Evolutionary conservation across 1,140 invertebrate genomes (phyloP).

Genomic region (Hyles euphorbiae): DNA sequence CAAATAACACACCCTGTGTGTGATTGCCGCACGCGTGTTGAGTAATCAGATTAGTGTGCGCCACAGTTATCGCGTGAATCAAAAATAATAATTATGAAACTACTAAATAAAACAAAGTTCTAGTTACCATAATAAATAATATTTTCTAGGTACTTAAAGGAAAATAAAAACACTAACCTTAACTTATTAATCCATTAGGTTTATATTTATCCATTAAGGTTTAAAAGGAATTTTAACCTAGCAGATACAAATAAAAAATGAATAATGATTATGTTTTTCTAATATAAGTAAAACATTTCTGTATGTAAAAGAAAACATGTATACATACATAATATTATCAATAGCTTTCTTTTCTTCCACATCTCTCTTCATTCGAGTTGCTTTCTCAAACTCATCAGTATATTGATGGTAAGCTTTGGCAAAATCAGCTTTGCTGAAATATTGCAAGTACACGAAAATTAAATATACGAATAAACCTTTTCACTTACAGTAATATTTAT

Average conservation of each 20-base stretch:
- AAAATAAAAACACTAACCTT: not conserved
- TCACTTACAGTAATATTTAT: too few relatives aligned
- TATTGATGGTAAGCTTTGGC: slow-evolving; percentile 55
- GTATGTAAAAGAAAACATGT: not conserved
- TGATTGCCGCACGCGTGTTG: too few relatives aligned
- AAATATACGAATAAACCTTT: not conserved
- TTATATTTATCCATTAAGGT: too few relatives aligned
- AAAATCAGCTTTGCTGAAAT: slow-evolving; percentile 48
- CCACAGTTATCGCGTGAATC: too few relatives aligned
- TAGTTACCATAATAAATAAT: not conserved
- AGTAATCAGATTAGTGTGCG: too few relatives aligned
- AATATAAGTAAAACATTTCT: not conserved
- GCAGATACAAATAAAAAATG: too few relatives aligned
- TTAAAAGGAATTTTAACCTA: too few relatives aligned
- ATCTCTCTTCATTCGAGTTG: slow-evolving; percentile 52
- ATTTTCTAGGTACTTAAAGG: not conserved
- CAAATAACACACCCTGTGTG: too few relatives aligned
- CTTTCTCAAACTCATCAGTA: slow-evolving; percentile 56
- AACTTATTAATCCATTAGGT: too few relatives aligned
- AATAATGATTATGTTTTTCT: too few relatives aligned
- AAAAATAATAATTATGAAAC: slow-evolving; percentile 7
- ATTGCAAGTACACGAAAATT: slow-evolving; percentile 2
- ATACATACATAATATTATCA: slow-evolving; percentile 54
- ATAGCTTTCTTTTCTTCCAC: slow-evolving; percentile 56
- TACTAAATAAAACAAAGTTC: not conserved